Conservation (phyloP, 2,113 vertebrate genomes). For the Spea bombifrons region DNA sequence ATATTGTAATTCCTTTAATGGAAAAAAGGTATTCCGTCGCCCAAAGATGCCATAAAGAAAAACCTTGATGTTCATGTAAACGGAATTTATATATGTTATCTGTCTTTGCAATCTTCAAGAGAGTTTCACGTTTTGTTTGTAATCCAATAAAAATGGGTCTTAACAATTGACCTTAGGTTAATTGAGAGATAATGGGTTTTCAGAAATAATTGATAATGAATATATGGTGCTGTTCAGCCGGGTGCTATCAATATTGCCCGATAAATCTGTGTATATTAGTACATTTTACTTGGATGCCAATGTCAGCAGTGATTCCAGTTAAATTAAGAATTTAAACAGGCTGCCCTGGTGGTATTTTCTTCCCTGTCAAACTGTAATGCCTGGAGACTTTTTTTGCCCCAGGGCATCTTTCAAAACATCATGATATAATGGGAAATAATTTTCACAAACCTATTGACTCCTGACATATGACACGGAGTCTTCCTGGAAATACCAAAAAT, state of each 20-base stretch:
- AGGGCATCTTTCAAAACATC: conserved; percentile 16
- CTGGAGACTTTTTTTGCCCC: conserved; percentile 4
- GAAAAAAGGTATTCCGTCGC: too few relatives aligned
- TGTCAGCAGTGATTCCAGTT: neutral
- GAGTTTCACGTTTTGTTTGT: too few relatives aligned
- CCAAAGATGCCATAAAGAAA: too few relatives aligned
- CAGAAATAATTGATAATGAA: neutral
- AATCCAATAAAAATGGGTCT: neutral
- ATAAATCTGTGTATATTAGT: neutral
- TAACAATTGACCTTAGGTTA: neutral
- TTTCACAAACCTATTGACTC: neutral
- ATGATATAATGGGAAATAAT: conserved; percentile 18
- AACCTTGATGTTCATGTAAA: too few relatives aligned
- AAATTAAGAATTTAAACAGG: neutral
- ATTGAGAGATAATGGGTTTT: neutral
- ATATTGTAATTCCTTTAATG: too few relatives aligned
- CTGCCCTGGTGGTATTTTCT: neutral
- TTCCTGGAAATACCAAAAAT: conserved; percentile 12
- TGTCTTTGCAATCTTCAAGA: too few relatives aligned
- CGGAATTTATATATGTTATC: too few relatives aligned
- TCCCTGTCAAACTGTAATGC: neutral
- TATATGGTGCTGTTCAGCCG: neutral
- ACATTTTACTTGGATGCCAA: neutral
- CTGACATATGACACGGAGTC: conserved; percentile 16
- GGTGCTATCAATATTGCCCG: neutral